Percentiles rank a stretch among this genome's conserved stretches.
phyloP scores from a whole-genome alignment of 2,113 vertebrate genomes.

The Pongo abelii region DNA sequence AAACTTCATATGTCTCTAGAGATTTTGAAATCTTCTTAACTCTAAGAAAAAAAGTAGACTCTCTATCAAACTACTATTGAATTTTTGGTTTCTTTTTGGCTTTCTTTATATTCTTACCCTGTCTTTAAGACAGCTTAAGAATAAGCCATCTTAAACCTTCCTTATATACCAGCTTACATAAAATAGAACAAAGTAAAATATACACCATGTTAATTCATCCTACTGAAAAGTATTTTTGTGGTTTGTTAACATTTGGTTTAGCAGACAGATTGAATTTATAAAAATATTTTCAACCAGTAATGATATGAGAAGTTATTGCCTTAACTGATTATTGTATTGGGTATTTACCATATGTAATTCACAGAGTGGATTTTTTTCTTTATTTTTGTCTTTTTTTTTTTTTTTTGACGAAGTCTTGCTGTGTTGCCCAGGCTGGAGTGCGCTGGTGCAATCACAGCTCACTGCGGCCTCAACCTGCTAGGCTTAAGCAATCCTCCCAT shows the following conservation, averaged over 20 bases:
- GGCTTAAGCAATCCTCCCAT: no score
- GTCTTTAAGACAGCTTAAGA: background rate
- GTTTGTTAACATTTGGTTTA: background rate
- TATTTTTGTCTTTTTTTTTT: no score
- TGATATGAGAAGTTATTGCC: background rate
- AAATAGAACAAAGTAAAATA: constrained; percentile 26
- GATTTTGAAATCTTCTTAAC: background rate
- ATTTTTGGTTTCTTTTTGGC: background rate
- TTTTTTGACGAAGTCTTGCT: no score
- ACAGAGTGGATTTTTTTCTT: background rate
- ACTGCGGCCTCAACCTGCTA: no score
- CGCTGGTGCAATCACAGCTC: no score
- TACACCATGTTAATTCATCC: constrained; percentile 21
- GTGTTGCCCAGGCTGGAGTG: no score
- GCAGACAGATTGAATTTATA: background rate
- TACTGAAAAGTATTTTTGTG: background rate
- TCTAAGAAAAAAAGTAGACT: background rate
- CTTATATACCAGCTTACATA: background rate
- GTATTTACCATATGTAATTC: constrained; percentile 9
- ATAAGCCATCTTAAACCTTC: background rate
- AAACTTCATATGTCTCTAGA: background rate
- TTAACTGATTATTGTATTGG: constrained; percentile 19
- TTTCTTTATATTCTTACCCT: constrained; percentile 26
- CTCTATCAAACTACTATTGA: background rate
- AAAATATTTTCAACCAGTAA: constrained; percentile 25